These are phyloP conservation scores for Nannospalax galili DNA, from an alignment of 2,113 vertebrate species.

Conservation along the genomic window DNA sequence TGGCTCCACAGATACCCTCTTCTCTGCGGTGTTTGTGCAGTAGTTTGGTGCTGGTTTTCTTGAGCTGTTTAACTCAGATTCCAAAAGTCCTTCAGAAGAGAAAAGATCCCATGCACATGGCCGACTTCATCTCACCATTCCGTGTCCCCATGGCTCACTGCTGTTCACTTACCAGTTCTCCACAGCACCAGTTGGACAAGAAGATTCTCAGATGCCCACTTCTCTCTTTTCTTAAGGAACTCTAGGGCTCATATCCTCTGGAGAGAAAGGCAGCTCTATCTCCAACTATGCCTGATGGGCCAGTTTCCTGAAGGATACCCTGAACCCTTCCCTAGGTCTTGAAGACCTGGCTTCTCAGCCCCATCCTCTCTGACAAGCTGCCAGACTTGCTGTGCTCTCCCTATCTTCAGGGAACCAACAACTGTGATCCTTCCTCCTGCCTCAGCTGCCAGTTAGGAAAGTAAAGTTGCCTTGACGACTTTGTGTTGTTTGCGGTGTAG, in stretches of 20 bases:
- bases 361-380: not conserved
- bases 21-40: not conserved
- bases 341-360: not conserved
- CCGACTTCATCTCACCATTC: not conserved
- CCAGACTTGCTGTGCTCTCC: not conserved
- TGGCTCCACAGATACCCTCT: not conserved
- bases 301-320: not conserved
- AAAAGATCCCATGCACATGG: not conserved
- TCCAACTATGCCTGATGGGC: not conserved
- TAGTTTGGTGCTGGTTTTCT: too few relatives aligned
- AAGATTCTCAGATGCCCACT: not conserved
- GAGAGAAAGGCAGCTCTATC: not conserved
- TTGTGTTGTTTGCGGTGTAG: not conserved
- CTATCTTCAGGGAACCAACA: rapidly evolving
- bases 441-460: not conserved
- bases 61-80: not conserved
- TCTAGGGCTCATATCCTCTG: not conserved
- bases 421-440: not conserved
- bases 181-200: not conserved
- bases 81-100: not conserved
- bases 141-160: too few relatives aligned
- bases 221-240: not conserved
- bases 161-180: not conserved
- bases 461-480: not conserved
- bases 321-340: not conserved